Percentiles rank a stretch among this genome's conserved stretches.
These are phyloP conservation scores for Aphidoletes aphidimyza DNA, from an alignment of 2,888 invertebrate species.

Conservation along the genomic window DNA sequence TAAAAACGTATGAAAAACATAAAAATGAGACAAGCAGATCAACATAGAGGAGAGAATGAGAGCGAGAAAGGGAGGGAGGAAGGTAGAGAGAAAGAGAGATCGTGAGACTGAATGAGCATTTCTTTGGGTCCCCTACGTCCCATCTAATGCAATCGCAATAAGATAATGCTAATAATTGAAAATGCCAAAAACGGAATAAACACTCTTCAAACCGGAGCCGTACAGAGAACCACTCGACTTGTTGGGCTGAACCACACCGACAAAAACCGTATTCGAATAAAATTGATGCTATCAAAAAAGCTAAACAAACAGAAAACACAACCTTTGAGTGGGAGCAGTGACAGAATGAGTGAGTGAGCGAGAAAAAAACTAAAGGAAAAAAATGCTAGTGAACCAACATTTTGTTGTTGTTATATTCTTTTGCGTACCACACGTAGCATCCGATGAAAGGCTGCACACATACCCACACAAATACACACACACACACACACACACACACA, in stretches of 20 bases:
- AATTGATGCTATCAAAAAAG: not conserved
- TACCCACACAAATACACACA: too few species aligned
- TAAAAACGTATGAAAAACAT: slow-evolving; percentile 15
- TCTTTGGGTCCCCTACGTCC: not conserved
- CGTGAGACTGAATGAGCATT: too few species aligned
- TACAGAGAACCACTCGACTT: not conserved
- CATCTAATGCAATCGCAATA: slow-evolving; percentile 3
- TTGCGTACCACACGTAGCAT: too few species aligned
- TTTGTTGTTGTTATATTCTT: too few species aligned
- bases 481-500: not conserved
- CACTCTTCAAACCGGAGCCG: not conserved
- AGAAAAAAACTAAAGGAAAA: not conserved
- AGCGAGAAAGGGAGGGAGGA: not conserved
- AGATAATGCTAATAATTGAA: slow-evolving; percentile 50
- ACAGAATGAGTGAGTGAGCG: too few species aligned
- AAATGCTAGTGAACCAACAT: not conserved
- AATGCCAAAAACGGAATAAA: slow-evolving; percentile 48
- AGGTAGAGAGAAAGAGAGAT: too few species aligned
- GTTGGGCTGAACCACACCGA: too few species aligned
- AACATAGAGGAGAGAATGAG: too few species aligned
- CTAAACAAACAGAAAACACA: not conserved
- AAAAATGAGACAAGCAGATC: too few species aligned
- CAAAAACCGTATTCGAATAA: too few species aligned
- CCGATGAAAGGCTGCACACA: too few species aligned
- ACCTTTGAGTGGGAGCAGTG: too few species aligned